phyloP scores from a whole-genome alignment of 1,140 invertebrate species.

The Euura lappo region DNA sequence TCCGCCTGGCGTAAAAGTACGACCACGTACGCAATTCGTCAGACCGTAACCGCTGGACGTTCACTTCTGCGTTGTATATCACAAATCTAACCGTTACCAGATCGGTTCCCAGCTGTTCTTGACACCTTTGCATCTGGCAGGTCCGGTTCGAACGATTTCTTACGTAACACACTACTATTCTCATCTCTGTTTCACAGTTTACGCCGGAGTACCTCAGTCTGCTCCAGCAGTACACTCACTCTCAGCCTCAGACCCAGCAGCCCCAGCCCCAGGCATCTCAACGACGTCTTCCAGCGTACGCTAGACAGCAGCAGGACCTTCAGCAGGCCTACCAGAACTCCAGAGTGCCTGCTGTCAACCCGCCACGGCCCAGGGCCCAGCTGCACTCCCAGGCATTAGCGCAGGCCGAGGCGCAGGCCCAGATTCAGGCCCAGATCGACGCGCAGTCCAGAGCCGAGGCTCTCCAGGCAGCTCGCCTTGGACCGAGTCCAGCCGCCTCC shows the following conservation, averaged over 20 bases:
- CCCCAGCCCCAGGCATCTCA: constrained; percentile 25
- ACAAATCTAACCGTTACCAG: constrained; percentile 14
- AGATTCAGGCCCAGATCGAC: constrained; percentile 44
- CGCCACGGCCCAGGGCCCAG: constrained; percentile 45
- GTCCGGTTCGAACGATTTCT: not conserved
- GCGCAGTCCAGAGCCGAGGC: constrained; percentile 40
- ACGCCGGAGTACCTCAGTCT: constrained; percentile 51
- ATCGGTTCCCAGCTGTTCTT: not conserved
- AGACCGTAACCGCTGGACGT: constrained; percentile 43
- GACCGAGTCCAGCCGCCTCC: constrained; percentile 29
- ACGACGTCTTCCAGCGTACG: constrained; percentile 43
- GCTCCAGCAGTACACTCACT: constrained; percentile 50
- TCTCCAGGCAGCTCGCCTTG: constrained; percentile 35
- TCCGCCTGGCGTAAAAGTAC: too few relatives aligned
- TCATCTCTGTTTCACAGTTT: constrained; percentile 43
- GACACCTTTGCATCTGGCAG: constrained; percentile 8
- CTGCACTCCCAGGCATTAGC: constrained; percentile 48
- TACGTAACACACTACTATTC: not conserved
- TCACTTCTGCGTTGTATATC: too few relatives aligned
- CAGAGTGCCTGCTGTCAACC: constrained; percentile 46
- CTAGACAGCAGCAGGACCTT: constrained; percentile 51
- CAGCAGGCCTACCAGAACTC: constrained; percentile 53
- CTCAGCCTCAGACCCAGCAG: constrained; percentile 24
- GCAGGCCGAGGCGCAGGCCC: constrained; percentile 42
- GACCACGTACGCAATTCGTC: constrained; percentile 16